Conservation (phyloP, 2,797 vertebrate species). For the Triplophysa bombifrons region DNA sequence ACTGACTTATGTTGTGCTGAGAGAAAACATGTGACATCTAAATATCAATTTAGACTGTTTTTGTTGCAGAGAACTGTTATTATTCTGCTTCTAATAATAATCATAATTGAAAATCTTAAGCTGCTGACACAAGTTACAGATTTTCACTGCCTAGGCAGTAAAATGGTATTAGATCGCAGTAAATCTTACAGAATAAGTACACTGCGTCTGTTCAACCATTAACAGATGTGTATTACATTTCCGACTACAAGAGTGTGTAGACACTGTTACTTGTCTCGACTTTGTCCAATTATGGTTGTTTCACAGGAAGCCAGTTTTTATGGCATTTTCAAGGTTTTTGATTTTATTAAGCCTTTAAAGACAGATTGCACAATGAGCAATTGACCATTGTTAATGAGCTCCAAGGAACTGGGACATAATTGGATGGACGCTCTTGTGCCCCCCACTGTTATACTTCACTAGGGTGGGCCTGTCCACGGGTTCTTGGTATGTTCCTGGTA, state of each 20-base stretch:
- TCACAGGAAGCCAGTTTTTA: slow-evolving; percentile 34
- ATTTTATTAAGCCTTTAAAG: slow-evolving; percentile 45
- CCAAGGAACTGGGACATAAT: slow-evolving; percentile 16
- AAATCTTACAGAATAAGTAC: slow-evolving; percentile 11
- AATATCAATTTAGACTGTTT: background rate
- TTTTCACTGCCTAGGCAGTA: background rate
- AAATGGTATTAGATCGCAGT: background rate
- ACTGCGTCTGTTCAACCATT: background rate
- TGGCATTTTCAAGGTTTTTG: slow-evolving; percentile 36
- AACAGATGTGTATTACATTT: slow-evolving; percentile 6
- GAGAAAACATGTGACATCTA: background rate
- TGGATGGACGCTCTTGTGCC: slow-evolving; percentile 20
- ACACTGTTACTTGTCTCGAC: background rate
- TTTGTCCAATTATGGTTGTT: slow-evolving; percentile 18
- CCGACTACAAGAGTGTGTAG: background rate
- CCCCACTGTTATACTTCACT: background rate
- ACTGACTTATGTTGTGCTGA: slow-evolving; percentile 16
- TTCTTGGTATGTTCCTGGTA: background rate
- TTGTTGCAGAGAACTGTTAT: background rate
- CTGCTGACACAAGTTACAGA: background rate
- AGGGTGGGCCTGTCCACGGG: background rate
- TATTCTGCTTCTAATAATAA: background rate
- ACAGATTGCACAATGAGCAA: slow-evolving; percentile 29
- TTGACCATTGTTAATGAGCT: slow-evolving; percentile 13
- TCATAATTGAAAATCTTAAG: background rate